Percentiles rank a stretch among this genome's conserved stretches.
Evolutionary conservation across 1,140 invertebrate genomes (phyloP).

Genomic region (Drosophila takahashii): DNA sequence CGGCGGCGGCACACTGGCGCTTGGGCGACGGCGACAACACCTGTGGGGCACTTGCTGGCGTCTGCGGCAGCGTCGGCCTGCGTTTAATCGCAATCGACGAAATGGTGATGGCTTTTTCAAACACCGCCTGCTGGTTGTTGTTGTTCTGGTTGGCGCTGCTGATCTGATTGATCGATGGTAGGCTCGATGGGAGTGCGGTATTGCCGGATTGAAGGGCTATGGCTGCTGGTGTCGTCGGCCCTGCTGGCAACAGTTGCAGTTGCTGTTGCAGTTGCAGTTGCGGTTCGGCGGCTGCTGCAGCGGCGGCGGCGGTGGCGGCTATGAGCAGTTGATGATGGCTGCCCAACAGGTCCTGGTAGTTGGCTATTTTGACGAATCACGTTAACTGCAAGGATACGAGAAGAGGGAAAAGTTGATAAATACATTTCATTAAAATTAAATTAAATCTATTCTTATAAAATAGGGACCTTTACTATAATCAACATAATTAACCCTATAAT

Average conservation of each 20-base stretch:
- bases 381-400: constrained; percentile 37
- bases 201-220: constrained; percentile 22
- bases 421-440: background rate
- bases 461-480: no score
- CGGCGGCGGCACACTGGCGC: constrained; percentile 84
- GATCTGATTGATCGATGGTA: constrained; percentile 25
- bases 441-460: no score
- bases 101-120: constrained; percentile 85
- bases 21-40: constrained; percentile 85
- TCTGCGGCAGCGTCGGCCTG: constrained; percentile 85
- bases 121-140: constrained; percentile 79
- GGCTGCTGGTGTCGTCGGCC: constrained; percentile 54
- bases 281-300: constrained; percentile 58
- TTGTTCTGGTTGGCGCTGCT: constrained; percentile 37
- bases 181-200: constrained; percentile 10
- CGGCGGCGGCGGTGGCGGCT: constrained; percentile 47
- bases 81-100: constrained; percentile 85
- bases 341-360: constrained; percentile 78
- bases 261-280: constrained; percentile 42
- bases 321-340: constrained; percentile 79
- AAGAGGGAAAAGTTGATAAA: background rate
- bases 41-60: constrained; percentile 85
- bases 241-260: constrained; percentile 58
- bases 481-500: no score
- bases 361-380: constrained; percentile 80